phyloP scores from a whole-genome alignment of 2,113 vertebrate species.

The Dromaius novaehollandiae region DNA sequence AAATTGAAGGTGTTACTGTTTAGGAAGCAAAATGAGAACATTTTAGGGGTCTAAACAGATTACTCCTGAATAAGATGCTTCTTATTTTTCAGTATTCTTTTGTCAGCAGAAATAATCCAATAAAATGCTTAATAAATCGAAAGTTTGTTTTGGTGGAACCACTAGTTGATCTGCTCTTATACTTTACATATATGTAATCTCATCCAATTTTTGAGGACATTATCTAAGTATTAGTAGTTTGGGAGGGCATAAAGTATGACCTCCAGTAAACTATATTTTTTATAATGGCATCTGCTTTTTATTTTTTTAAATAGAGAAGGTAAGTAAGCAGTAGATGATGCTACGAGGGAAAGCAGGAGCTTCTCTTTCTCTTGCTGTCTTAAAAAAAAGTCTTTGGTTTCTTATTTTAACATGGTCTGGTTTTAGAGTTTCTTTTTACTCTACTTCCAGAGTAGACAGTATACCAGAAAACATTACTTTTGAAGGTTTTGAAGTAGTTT shows the following conservation, averaged over 20 bases:
- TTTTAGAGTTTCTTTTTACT: neutral
- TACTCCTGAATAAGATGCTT: no score
- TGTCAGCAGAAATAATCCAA: neutral
- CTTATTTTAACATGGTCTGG: neutral
- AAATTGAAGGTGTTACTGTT: neutral
- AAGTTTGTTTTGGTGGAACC: neutral
- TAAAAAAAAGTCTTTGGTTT: neutral
- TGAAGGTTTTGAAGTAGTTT: neutral
- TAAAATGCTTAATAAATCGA: neutral
- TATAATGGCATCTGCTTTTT: no score
- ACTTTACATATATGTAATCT: neutral
- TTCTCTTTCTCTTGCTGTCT: no score
- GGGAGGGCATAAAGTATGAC: no score
- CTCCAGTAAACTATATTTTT: no score
- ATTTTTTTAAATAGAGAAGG: no score
- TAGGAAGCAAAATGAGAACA: rapidly evolving
- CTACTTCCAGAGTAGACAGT: neutral
- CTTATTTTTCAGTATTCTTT: neutral
- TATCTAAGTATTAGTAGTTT: no score
- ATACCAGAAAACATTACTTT: neutral
- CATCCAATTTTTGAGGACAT: no score
- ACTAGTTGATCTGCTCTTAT: neutral
- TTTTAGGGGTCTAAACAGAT: neutral
- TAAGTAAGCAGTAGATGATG: no score
- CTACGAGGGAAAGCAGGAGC: no score